These are phyloP conservation scores for Mythimna ferrago DNA, from an alignment of 2,888 invertebrate species.

Conservation along the genomic window DNA sequence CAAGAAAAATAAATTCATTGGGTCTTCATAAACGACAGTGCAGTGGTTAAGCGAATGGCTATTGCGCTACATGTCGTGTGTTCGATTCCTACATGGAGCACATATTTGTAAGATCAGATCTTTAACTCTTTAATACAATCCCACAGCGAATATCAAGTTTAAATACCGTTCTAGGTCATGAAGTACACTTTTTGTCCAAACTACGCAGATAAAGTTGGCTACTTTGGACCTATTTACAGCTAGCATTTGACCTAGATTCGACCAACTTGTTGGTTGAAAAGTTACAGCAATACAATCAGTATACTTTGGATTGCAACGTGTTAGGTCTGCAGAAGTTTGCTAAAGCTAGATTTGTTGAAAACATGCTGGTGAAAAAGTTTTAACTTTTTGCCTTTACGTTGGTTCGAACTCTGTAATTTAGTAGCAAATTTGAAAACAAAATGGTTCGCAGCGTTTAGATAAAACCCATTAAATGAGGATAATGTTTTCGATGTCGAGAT, in stretches of 20 bases:
- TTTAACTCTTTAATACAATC: no score
- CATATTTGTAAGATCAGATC: no score
- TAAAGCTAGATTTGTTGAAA: conserved; percentile 41
- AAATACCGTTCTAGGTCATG: conserved; percentile 43
- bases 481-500: not conserved
- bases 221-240: conserved; percentile 43
- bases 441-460: conserved; percentile 3
- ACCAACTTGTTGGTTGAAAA: conserved; percentile 50
- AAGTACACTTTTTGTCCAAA: conserved; percentile 44
- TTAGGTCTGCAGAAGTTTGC: conserved; percentile 31
- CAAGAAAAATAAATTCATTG: not conserved
- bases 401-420: conserved; percentile 11
- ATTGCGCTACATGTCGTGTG: no score
- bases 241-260: conserved; percentile 48
- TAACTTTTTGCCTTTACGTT: conserved; percentile 3
- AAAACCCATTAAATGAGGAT: not conserved
- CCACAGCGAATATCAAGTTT: conserved; percentile 32
- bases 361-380: conserved; percentile 19
- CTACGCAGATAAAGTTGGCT: conserved; percentile 50
- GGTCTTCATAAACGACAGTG: not conserved
- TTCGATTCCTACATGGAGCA: no score
- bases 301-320: conserved; percentile 45
- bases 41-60: no score
- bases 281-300: conserved; percentile 38
- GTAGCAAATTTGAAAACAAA: not conserved